A percentile compares a stretch with the other conserved stretches of the same genome.
Evolutionary conservation across 2,888 invertebrate genomes (phyloP).

Genomic region (Cheiracanthium punctorium): DNA sequence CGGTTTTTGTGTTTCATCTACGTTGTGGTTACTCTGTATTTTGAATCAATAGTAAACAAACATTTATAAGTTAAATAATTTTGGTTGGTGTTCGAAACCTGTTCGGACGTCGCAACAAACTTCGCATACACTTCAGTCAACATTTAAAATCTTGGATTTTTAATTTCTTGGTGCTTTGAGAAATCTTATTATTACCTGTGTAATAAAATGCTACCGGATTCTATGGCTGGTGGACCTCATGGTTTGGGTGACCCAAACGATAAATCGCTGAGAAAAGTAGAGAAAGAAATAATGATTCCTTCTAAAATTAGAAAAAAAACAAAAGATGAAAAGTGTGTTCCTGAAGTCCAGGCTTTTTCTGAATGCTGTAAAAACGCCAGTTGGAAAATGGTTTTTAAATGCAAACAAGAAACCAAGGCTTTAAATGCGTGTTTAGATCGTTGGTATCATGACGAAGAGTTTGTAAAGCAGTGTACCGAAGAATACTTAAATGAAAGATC

Average conservation of each 20-base stretch:
- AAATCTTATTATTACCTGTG: too few relatives aligned
- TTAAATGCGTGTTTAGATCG: slow-evolving; percentile 83
- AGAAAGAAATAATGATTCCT: slow-evolving; percentile 90
- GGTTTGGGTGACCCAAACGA: slow-evolving; percentile 89
- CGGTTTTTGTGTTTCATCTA: too few relatives aligned
- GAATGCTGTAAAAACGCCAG: slow-evolving; percentile 84
- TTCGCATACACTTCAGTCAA: too few relatives aligned
- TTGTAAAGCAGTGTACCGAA: slow-evolving; percentile 84
- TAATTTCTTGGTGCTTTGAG: too few relatives aligned
- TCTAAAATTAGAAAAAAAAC: slow-evolving; percentile 91
- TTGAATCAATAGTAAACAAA: too few relatives aligned
- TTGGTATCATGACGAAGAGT: slow-evolving; percentile 86
- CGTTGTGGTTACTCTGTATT: too few relatives aligned
- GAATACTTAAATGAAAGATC: slow-evolving; percentile 88
- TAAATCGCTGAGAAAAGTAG: slow-evolving; percentile 87
- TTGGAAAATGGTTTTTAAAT: slow-evolving; percentile 84
- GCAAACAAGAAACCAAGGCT: slow-evolving; percentile 83
- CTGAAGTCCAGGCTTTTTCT: slow-evolving; percentile 82
- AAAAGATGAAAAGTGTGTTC: slow-evolving; percentile 84
- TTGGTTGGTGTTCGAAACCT: too few relatives aligned
- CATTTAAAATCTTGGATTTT: too few relatives aligned
- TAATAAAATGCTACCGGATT: slow-evolving; percentile 45
- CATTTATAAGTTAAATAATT: too few relatives aligned
- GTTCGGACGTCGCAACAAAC: too few relatives aligned
- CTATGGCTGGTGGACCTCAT: slow-evolving; percentile 43